Evolutionary conservation across 2,113 vertebrate genomes (phyloP).

Genomic region (Delphinapterus leucas): DNA sequence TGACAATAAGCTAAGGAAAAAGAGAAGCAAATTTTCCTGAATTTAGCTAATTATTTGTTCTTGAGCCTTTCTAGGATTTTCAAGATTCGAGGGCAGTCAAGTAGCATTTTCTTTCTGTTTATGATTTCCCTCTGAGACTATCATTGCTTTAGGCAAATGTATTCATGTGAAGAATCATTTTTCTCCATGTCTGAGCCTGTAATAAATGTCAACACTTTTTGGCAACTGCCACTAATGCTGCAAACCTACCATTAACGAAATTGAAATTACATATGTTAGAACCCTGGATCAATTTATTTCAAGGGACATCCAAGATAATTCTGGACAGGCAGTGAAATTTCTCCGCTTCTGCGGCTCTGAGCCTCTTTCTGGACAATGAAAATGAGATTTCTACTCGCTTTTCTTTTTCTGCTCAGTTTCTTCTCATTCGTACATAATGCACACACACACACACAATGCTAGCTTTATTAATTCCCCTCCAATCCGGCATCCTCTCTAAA

Average conservation of each 20-base stretch:
- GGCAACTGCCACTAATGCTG: slow-evolving; percentile 6
- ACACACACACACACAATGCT: neutral
- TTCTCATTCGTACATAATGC: neutral
- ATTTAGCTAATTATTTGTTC: slow-evolving; percentile 41
- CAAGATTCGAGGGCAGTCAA: neutral
- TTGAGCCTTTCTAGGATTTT: neutral
- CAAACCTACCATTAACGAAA: slow-evolving; percentile 50
- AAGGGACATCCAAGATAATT: slow-evolving; percentile 23
- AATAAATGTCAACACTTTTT: slow-evolving; percentile 63
- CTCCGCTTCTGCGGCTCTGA: neutral
- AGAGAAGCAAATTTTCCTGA: neutral
- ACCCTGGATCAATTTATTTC: slow-evolving; percentile 57
- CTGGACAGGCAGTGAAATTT: slow-evolving; percentile 24
- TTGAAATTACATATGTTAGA: slow-evolving; percentile 58
- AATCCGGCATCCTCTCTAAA: neutral
- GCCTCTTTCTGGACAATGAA: slow-evolving; percentile 44
- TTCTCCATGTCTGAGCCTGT: slow-evolving; percentile 45
- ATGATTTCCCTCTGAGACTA: slow-evolving; percentile 49
- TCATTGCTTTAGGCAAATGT: slow-evolving; percentile 67
- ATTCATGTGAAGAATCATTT: slow-evolving; percentile 70
- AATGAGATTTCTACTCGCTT: neutral
- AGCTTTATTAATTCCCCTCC: neutral
- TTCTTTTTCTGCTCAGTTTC: neutral
- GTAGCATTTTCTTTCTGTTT: slow-evolving; percentile 61
- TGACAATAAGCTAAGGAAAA: neutral